Conservation (phyloP, 2,888 invertebrate species). For the Ellobium chinense region DNA sequence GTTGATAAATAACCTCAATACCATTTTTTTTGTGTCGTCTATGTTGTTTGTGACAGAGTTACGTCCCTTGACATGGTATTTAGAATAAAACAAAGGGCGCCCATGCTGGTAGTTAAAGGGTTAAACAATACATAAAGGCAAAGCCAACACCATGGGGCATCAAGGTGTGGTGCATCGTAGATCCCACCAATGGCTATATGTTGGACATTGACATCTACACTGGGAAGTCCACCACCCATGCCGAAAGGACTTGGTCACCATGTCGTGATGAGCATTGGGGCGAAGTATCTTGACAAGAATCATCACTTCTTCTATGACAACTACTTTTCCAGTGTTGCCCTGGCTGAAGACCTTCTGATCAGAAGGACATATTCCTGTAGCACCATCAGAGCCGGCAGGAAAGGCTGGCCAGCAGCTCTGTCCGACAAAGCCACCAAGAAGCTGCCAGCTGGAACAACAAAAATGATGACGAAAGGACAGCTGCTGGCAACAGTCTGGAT, state of each 20-base stretch:
- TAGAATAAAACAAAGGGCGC: too few relatives aligned
- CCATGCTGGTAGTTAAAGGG: too few relatives aligned
- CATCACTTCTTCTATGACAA: constrained; percentile 36
- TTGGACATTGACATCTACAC: constrained; percentile 30
- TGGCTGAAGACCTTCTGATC: too few relatives aligned
- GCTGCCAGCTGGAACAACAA: constrained; percentile 12
- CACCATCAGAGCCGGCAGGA: constrained; percentile 27
- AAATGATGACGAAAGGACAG: constrained; percentile 30
- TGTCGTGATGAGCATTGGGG: constrained; percentile 15
- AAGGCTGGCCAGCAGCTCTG: constrained; percentile 42
- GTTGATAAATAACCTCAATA: too few relatives aligned
- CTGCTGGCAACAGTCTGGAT: constrained; percentile 40
- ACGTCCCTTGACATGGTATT: too few relatives aligned
- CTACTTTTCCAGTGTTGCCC: too few relatives aligned
- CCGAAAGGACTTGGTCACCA: constrained; percentile 32
- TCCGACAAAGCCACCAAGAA: not conserved
- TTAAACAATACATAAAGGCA: constrained; percentile 20
- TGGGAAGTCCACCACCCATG: constrained; percentile 9
- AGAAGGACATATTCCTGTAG: constrained; percentile 38
- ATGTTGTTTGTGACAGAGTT: too few relatives aligned
- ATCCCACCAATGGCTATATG: constrained; percentile 24
- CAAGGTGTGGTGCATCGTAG: constrained; percentile 34
- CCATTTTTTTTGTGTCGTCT: too few relatives aligned
- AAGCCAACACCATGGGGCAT: constrained; percentile 38
- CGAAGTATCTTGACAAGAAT: constrained; percentile 10